Percentiles rank a stretch among this genome's conserved stretches.
These are phyloP conservation scores for Pogona vitticeps DNA, from an alignment of 2,113 vertebrate genomes.

Conservation along the genomic window DNA sequence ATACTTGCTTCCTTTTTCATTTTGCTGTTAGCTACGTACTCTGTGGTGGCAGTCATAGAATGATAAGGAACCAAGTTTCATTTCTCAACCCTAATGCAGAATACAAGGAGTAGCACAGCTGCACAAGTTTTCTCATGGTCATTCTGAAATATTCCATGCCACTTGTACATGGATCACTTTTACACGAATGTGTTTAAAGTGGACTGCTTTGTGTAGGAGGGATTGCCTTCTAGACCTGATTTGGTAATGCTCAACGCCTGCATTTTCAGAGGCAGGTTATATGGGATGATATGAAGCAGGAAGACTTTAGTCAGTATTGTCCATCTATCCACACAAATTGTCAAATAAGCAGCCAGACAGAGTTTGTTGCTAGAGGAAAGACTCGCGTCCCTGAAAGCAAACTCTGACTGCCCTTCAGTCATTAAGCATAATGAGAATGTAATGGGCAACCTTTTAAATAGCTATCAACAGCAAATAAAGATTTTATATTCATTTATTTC, in stretches of 20 bases:
- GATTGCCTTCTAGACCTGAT: background rate
- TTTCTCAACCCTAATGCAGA: background rate
- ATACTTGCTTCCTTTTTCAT: background rate
- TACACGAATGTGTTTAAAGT: background rate
- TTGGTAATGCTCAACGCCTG: too few species aligned
- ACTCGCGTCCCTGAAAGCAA: background rate
- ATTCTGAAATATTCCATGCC: background rate
- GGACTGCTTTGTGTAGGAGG: background rate
- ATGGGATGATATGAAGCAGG: background rate
- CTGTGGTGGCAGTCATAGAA: background rate
- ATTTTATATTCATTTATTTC: background rate
- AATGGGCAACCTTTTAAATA: background rate
- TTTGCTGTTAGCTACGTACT: background rate
- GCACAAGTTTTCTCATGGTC: background rate
- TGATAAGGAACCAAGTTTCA: background rate
- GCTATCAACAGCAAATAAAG: background rate
- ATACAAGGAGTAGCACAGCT: background rate
- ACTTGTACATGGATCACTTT: background rate
- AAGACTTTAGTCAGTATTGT: background rate
- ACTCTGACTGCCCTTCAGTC: too few species aligned
- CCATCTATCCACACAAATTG: background rate
- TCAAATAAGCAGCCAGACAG: background rate
- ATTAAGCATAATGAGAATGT: background rate
- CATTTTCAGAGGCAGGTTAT: background rate
- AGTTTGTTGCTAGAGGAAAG: background rate